These are phyloP conservation scores for Aporophyla nigra DNA, from an alignment of 2,888 invertebrate species.

Conservation along the genomic window DNA sequence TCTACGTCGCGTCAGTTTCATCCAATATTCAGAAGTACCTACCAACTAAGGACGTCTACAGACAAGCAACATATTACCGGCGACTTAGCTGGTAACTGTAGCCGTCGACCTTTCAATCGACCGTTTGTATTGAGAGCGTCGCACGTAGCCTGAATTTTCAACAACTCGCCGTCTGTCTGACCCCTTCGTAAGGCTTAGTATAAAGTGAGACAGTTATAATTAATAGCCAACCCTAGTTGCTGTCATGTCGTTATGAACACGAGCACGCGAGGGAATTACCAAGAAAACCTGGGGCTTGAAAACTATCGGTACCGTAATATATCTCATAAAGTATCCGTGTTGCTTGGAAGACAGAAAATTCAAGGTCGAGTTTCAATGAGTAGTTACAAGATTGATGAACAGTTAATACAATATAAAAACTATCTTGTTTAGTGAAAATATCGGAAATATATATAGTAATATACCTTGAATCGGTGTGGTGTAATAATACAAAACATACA, in stretches of 20 bases:
- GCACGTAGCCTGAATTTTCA: background rate
- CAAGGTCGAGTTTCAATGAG: constrained; percentile 10
- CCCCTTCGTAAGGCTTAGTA: constrained; percentile 54
- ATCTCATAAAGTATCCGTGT: constrained; percentile 41
- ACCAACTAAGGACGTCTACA: constrained; percentile 8
- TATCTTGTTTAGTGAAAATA: background rate
- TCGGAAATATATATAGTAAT: too few relatives aligned
- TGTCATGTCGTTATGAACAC: constrained; percentile 71
- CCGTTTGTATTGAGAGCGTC: background rate
- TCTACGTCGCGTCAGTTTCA: constrained; percentile 41
- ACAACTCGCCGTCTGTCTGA: constrained; percentile 21
- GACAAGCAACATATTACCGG: constrained; percentile 1
- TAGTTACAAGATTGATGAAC: background rate
- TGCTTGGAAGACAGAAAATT: constrained; percentile 35
- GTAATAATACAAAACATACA: too few relatives aligned
- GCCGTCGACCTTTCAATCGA: constrained; percentile 1
- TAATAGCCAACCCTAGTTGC: constrained; percentile 70
- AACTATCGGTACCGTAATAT: constrained; percentile 55
- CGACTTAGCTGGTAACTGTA: background rate
- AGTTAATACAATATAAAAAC: background rate
- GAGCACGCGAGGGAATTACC: constrained; percentile 67
- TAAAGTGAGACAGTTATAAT: constrained; percentile 74
- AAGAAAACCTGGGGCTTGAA: constrained; percentile 61
- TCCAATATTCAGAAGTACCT: constrained; percentile 46
- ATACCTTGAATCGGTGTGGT: background rate